Conservation (phyloP, 2,797 vertebrate species). For the Lacerta bilineata region DNA sequence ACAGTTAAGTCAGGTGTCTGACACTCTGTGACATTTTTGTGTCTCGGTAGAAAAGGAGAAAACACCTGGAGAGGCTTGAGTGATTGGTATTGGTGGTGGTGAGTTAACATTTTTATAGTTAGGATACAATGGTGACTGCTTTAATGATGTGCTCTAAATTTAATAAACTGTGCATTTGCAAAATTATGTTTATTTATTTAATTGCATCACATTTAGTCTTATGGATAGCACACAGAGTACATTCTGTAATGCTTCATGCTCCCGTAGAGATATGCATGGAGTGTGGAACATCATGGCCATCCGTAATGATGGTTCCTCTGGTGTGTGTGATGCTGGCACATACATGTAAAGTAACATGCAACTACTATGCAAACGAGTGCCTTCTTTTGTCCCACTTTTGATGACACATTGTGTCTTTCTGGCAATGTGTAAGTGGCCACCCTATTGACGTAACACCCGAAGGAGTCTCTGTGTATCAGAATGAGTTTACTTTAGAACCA, state of each 20-base stretch:
- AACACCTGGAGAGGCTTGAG: conserved; percentile 53
- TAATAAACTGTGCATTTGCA: conserved; percentile 30
- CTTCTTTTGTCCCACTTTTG: no score
- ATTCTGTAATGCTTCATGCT: not conserved
- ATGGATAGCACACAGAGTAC: not conserved
- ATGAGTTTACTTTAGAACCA: not conserved
- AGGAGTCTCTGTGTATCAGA: not conserved
- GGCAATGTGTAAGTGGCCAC: no score
- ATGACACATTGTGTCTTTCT: no score
- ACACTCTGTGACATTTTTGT: conserved; percentile 54
- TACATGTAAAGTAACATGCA: no score
- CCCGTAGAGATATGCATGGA: not conserved
- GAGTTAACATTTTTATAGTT: conserved; percentile 47
- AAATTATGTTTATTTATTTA: not conserved
- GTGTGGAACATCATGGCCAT: not conserved
- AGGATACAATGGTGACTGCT: conserved; percentile 41
- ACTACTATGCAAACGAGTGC: no score
- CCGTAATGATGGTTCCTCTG: not conserved
- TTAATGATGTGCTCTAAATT: conserved; percentile 43
- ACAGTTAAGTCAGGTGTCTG: conserved; percentile 67
- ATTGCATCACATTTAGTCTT: not conserved
- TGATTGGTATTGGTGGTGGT: conserved; percentile 15
- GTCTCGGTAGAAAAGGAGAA: conserved; percentile 63
- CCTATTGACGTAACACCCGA: no score
- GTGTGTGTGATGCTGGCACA: not conserved